These are phyloP conservation scores for Gryon sp. DNA, from an alignment of 1,140 invertebrate species.

Conservation along the genomic window DNA sequence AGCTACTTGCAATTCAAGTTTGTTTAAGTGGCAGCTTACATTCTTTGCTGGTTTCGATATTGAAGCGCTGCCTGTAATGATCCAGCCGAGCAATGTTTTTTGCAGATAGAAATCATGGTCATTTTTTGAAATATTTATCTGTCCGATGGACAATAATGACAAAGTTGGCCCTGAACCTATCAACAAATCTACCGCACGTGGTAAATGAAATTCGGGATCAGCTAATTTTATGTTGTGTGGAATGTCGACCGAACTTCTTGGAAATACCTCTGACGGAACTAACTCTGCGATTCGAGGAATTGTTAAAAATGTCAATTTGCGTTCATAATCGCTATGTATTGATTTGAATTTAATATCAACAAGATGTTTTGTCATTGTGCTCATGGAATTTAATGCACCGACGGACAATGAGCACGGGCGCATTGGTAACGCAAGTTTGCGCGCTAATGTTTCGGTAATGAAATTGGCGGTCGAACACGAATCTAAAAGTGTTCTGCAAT, in stretches of 20 bases:
- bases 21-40: background rate
- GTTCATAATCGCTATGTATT: too few species aligned
- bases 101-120: constrained; percentile 10
- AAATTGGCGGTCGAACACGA: constrained; percentile 13
- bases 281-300: too few species aligned
- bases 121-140: constrained; percentile 20
- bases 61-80: constrained; percentile 7
- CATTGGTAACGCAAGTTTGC: background rate
- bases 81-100: constrained; percentile 43
- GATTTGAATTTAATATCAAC: too few species aligned
- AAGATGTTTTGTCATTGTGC: background rate
- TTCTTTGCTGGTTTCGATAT: background rate
- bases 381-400: background rate
- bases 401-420: background rate
- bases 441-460: background rate
- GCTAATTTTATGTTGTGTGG: constrained; percentile 5
- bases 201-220: constrained; percentile 10
- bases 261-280: background rate
- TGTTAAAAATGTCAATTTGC: too few species aligned
- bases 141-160: background rate
- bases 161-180: constrained; percentile 1
- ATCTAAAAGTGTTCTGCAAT: background rate
- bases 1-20: background rate
- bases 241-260: background rate
- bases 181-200: background rate